Evolutionary conservation across 2,888 invertebrate genomes (phyloP).

Genomic region (Nomada flava): DNA sequence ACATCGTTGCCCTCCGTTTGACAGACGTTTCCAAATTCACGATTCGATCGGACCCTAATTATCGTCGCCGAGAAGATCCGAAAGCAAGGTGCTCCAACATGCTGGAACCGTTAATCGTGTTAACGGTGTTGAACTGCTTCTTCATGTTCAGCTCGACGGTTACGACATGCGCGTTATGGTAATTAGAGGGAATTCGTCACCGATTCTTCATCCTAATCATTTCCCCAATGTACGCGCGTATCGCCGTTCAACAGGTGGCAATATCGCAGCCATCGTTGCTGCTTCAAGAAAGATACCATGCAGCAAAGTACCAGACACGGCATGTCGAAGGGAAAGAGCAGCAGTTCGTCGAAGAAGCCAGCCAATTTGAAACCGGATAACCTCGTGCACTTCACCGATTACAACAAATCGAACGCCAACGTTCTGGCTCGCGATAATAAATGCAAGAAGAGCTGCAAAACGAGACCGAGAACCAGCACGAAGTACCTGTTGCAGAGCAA

Average conservation of each 20-base stretch:
- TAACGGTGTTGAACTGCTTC: constrained; percentile 76
- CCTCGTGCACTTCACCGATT: background rate
- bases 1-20: background rate
- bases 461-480: constrained; percentile 33
- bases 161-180: constrained; percentile 76
- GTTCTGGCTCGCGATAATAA: constrained; percentile 13
- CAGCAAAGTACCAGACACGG: constrained; percentile 27
- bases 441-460: constrained; percentile 12
- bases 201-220: background rate
- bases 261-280: constrained; percentile 65
- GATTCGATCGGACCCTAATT: background rate
- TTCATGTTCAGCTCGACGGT: constrained; percentile 77
- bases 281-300: constrained; percentile 35
- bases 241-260: constrained; percentile 68
- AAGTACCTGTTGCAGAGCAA: constrained; percentile 21
- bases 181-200: background rate
- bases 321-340: constrained; percentile 46
- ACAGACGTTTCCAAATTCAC: constrained; percentile 39
- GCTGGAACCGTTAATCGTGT: constrained; percentile 72
- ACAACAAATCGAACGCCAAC: constrained; percentile 26
- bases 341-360: constrained; percentile 19
- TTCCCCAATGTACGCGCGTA: background rate
- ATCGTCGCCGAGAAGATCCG: background rate
- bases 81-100: constrained; percentile 44
- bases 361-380: constrained; percentile 10